Evolutionary conservation across 2,113 vertebrate species (phyloP).

Genomic region (Syrrhaptes paradoxus): DNA sequence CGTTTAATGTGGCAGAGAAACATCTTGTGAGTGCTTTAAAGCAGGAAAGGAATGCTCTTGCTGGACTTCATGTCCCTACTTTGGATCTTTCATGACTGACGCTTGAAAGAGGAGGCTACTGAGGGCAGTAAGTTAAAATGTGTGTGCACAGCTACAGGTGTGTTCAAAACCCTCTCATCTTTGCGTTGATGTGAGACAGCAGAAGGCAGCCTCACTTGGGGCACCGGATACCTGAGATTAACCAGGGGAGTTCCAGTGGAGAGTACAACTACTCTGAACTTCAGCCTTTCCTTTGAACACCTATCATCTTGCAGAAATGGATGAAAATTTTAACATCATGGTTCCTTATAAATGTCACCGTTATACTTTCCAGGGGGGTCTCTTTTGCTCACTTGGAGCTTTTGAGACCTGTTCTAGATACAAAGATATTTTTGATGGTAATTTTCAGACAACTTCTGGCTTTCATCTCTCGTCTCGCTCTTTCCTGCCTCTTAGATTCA

Average conservation of each 20-base stretch:
- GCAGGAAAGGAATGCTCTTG: background rate
- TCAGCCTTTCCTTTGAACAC: conserved; percentile 2
- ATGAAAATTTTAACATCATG: background rate
- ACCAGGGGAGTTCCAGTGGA: background rate
- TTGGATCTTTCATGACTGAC: background rate
- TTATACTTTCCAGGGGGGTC: background rate
- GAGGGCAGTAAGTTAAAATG: background rate
- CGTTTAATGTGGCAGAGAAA: background rate
- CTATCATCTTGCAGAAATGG: background rate
- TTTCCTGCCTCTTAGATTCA: background rate
- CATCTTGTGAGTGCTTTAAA: background rate
- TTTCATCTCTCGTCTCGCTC: background rate
- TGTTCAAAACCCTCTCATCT: background rate
- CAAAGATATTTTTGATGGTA: background rate
- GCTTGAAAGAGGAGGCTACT: background rate
- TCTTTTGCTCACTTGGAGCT: background rate
- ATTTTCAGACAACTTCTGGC: background rate
- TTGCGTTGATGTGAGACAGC: background rate
- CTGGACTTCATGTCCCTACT: background rate
- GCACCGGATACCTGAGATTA: background rate
- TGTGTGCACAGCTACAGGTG: background rate
- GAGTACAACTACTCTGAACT: background rate
- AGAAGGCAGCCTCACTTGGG: background rate
- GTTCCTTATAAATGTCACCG: background rate
- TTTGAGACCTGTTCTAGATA: background rate